Conservation (phyloP, 2,113 vertebrate species). For the Scopus umbretta region DNA sequence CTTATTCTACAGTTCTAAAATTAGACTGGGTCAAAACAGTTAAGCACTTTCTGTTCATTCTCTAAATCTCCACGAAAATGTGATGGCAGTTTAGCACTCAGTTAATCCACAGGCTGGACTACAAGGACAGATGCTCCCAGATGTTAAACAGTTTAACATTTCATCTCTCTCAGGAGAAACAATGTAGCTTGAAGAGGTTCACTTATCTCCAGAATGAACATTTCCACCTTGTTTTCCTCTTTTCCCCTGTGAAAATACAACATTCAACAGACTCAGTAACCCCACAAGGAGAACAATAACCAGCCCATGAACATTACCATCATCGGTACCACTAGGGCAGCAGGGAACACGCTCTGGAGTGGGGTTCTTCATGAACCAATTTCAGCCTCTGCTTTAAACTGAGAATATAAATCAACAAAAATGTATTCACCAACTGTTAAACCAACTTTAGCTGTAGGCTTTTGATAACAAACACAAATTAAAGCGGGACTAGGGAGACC, state of each 20-base stretch:
- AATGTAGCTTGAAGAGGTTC: background rate
- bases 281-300: background rate
- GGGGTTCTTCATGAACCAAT: background rate
- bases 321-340: background rate
- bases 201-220: background rate
- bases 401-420: background rate
- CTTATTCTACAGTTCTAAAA: slow-evolving; percentile 10
- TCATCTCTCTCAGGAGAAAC: background rate
- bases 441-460: background rate
- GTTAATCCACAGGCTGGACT: background rate
- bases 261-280: background rate
- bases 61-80: background rate
- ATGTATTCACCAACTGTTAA: background rate
- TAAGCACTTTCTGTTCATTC: background rate
- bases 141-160: background rate
- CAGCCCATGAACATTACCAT: background rate
- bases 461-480: background rate
- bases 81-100: background rate
- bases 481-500: background rate
- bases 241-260: background rate
- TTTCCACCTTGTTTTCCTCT: background rate
- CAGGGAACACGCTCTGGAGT: background rate
- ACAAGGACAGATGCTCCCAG: background rate
- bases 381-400: background rate
- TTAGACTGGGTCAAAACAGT: background rate